Evolutionary conservation across 2,888 invertebrate genomes (phyloP).

Genomic region (Drosophila mimica): DNA sequence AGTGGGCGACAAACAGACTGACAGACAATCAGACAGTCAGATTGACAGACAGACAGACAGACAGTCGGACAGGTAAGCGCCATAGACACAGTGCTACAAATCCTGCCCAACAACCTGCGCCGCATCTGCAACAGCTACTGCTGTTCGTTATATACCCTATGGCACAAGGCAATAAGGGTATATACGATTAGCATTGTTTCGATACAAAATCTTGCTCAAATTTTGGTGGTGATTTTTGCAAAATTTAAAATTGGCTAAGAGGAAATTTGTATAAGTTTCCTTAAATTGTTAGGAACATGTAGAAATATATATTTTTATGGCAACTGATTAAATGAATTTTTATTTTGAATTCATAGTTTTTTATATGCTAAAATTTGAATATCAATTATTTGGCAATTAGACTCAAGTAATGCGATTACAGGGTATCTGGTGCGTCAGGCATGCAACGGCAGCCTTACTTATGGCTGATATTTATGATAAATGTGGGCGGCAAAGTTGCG

Average conservation of each 20-base stretch:
- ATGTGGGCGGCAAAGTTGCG: constrained; percentile 56
- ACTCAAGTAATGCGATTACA: constrained; percentile 7
- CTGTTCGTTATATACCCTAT: constrained; percentile 32
- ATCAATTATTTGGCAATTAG: neutral
- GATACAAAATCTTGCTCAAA: neutral
- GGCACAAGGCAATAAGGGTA: neutral
- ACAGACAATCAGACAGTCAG: neutral
- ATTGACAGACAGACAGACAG: neutral
- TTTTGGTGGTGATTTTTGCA: neutral
- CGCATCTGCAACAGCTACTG: constrained; percentile 43
- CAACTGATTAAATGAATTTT: too few species aligned
- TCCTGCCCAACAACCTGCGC: constrained; percentile 32
- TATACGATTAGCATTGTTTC: neutral
- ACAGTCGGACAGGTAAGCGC: constrained; percentile 10
- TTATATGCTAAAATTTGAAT: too few species aligned
- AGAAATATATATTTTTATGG: neutral
- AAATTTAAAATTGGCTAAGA: neutral
- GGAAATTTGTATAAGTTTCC: neutral
- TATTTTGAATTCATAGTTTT: too few species aligned
- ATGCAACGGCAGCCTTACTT: neutral
- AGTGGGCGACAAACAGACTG: neutral
- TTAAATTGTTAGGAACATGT: neutral
- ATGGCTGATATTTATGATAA: constrained; percentile 48
- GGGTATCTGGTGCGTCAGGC: constrained; percentile 1
- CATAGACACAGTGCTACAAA: constrained; percentile 19